Base-by-base conservation (phyloP, 2,888 invertebrate species). In the Steinernema hermaphroditum region DNA sequence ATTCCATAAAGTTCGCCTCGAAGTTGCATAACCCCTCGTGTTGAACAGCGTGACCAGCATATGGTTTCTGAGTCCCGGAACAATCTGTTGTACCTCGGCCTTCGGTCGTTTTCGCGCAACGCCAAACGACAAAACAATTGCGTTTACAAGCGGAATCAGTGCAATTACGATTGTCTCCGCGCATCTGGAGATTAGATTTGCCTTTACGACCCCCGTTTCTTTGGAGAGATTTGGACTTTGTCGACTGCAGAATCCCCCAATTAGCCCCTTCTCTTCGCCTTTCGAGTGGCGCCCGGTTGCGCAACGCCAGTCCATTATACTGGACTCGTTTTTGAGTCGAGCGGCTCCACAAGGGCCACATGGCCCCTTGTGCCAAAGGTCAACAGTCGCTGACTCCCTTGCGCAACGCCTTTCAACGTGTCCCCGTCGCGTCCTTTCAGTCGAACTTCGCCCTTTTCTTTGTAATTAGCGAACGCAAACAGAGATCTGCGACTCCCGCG, bases 81-180 rank as follows among this genome's bases (percentile, higher is more conserved):
- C 62, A 62, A 62, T 62, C 62, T 62, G 62, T 62, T 62, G 32
- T 27, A 37, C 37, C 6, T 12, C 12, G 29, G 27, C 12, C 54
- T 27, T 14, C 54, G 29, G 27, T 62, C 62, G 62, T 27, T 32
- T 62, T 62, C 62, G 62, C 62, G 62, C 62, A 62, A 62, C 22
- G 24, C 22, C 54, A 54, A 54, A 54, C 62, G 62, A 62, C 62
- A 62, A 62, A 62, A 62, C 62, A 62, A 62, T 62, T 62, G 62
- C 62, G 62, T 62, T 62, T 62, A 62, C 62, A 62, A 62, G 12
- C 62, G 62, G 32, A 29, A 32, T 32, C 62, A 62, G 32, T 62
- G 16, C 62, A 62, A 62, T 62, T 62, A 62, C 32, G 27, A 32
- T 29, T 32, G 62, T 62, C 34, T 62, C 27, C 62, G 62, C 27